Percentiles rank a stretch among this genome's conserved stretches.
Evolutionary conservation across 2,888 invertebrate genomes (phyloP).

Genomic region (Nephrotoma flavescens): DNA sequence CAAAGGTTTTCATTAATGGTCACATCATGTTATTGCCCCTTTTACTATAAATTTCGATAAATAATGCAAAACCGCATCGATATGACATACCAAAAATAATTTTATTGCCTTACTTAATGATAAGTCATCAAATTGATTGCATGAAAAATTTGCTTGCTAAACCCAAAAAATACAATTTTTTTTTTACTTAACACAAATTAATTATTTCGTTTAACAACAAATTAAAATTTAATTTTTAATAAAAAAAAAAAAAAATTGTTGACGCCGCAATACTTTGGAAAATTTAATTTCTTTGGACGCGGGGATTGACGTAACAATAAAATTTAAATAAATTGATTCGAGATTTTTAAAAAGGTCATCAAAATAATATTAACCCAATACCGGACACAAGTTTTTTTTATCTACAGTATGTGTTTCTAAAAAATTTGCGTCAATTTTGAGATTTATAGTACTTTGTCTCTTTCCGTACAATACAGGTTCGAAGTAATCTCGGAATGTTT

Average conservation of each 20-base stretch:
- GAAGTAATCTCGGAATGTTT: too few species aligned
- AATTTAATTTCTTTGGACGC: neutral
- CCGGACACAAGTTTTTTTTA: neutral
- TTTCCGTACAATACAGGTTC: too few species aligned
- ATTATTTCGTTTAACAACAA: neutral
- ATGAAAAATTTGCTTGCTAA: neutral
- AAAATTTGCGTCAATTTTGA: too few species aligned
- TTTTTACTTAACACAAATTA: neutral
- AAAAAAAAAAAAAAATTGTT: neutral
- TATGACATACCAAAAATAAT: neutral
- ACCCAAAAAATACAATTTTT: neutral
- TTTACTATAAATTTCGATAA: too few species aligned
- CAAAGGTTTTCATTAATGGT: too few species aligned
- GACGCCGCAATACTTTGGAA: neutral
- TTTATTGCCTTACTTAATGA: neutral
- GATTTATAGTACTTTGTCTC: too few species aligned
- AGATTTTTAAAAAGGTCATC: neutral
- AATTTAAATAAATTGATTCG: neutral
- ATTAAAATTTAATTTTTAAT: neutral
- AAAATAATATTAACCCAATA: neutral
- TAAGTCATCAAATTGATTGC: neutral
- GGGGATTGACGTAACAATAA: neutral
- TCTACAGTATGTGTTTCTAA: too few species aligned
- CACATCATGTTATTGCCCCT: too few species aligned
- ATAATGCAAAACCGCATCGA: neutral